phyloP scores from a whole-genome alignment of 1,140 invertebrate species.

The Ceratoteleas bidentatus region DNA sequence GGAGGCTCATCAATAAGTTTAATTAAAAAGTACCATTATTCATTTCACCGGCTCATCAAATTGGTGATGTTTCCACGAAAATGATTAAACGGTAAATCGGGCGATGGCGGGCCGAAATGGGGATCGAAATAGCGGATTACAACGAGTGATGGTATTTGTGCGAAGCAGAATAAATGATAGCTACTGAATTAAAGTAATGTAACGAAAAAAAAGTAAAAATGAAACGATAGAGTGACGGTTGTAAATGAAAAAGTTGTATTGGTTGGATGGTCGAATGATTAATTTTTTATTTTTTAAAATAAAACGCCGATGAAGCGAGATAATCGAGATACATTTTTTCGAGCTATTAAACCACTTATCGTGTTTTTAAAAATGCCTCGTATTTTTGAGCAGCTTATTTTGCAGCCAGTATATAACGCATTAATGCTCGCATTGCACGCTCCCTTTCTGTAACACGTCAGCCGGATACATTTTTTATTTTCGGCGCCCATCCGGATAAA shows the following conservation, averaged over 20 bases:
- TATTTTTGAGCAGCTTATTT: constrained; percentile 12
- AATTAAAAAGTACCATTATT: too few species aligned
- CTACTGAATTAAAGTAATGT: not conserved
- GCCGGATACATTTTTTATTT: constrained; percentile 12
- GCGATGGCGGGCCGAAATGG: too few species aligned
- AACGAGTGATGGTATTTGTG: not conserved
- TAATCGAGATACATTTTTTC: constrained; percentile 6
- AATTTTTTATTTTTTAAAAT: too few species aligned
- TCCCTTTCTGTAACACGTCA: constrained; percentile 15
- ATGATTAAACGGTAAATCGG: not conserved
- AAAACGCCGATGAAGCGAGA: not conserved
- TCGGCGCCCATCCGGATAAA: not conserved
- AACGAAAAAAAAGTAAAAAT: not conserved
- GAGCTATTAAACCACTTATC: constrained; percentile 1
- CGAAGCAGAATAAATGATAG: not conserved
- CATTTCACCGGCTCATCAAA: not conserved
- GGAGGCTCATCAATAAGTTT: too few species aligned
- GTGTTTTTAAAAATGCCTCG: constrained; percentile 6
- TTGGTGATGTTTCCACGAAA: not conserved
- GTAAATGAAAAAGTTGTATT: constrained; percentile 1
- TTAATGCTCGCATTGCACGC: constrained; percentile 11
- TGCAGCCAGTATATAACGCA: constrained; percentile 6
- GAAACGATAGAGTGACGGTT: too few species aligned
- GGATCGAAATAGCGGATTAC: not conserved
- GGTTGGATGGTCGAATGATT: too few species aligned